Conservation (phyloP, 2,113 vertebrate species). For the Mustelus asterias region DNA sequence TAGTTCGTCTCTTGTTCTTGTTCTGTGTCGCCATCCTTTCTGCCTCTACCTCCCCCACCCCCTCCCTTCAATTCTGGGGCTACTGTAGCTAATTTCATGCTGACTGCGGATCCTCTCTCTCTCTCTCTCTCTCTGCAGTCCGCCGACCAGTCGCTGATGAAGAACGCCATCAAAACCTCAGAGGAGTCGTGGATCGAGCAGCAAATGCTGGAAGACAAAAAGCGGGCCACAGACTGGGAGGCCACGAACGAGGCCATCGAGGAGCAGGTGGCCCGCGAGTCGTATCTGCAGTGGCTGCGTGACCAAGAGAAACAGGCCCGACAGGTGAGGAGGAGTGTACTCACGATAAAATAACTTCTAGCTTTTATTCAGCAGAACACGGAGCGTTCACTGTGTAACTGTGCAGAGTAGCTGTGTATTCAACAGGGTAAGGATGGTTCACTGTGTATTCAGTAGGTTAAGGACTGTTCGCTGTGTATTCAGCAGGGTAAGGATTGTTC, state of each 20-base stretch:
- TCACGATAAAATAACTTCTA: too few relatives aligned
- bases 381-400: neutral
- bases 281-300: slow-evolving; percentile 86
- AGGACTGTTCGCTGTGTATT: too few relatives aligned
- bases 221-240: slow-evolving; percentile 83
- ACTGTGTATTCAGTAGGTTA: too few relatives aligned
- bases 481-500: too few relatives aligned
- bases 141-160: slow-evolving; percentile 88
- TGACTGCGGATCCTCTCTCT: neutral
- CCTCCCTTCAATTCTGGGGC: too few relatives aligned
- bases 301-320: slow-evolving; percentile 89
- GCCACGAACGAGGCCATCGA: slow-evolving; percentile 95
- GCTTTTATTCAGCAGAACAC: slow-evolving; percentile 44
- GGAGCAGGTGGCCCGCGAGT: slow-evolving; percentile 88
- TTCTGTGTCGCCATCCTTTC: neutral
- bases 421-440: too few relatives aligned
- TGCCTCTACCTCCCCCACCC: neutral
- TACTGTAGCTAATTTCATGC: neutral
- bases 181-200: slow-evolving; percentile 97
- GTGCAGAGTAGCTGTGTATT: too few relatives aligned
- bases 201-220: slow-evolving; percentile 95
- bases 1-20: too few relatives aligned
- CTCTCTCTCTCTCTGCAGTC: slow-evolving; percentile 52
- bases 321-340: slow-evolving; percentile 49
- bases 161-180: slow-evolving; percentile 89